Evolutionary conservation across 2,888 invertebrate species (phyloP).

Genomic region (Crossocerus cetratus): DNA sequence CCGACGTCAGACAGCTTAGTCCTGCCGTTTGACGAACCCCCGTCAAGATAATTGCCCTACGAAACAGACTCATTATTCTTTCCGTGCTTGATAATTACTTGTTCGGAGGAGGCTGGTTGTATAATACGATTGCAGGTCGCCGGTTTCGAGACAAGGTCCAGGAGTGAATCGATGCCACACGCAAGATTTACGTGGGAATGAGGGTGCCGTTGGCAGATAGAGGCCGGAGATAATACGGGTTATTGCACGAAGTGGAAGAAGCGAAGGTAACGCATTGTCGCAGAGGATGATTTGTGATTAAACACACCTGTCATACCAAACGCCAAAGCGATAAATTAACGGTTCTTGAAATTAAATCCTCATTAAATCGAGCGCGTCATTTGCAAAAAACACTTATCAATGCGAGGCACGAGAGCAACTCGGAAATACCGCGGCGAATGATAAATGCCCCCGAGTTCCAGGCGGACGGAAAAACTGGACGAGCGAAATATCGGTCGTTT

Average conservation of each 20-base stretch:
- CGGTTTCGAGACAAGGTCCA: slow-evolving; percentile 22
- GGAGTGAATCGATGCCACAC: slow-evolving; percentile 10
- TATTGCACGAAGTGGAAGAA: not conserved
- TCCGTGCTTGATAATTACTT: slow-evolving; percentile 6
- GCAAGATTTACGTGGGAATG: slow-evolving; percentile 30
- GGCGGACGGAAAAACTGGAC: slow-evolving; percentile 12
- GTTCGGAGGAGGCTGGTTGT: not conserved
- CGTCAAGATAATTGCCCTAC: slow-evolving; percentile 20
- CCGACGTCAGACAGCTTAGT: slow-evolving; percentile 3
- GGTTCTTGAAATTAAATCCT: too few species aligned
- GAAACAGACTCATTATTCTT: slow-evolving; percentile 15
- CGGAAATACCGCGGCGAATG: not conserved
- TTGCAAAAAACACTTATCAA: not conserved
- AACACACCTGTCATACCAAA: too few species aligned
- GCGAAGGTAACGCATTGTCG: not conserved
- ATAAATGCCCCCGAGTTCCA: not conserved
- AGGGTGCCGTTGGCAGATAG: slow-evolving; percentile 29
- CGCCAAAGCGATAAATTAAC: too few species aligned
- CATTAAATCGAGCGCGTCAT: not conserved
- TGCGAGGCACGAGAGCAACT: too few species aligned
- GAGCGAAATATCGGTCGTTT: slow-evolving; percentile 27
- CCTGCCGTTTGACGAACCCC: slow-evolving; percentile 22
- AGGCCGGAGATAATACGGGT: slow-evolving; percentile 1
- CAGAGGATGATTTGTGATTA: too few species aligned
- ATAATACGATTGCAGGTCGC: slow-evolving; percentile 20